Evolutionary conservation across 2,113 vertebrate species (phyloP), one percentile per base, ranked within the genome.

Genomic region (Scortum barcoo): DNA sequence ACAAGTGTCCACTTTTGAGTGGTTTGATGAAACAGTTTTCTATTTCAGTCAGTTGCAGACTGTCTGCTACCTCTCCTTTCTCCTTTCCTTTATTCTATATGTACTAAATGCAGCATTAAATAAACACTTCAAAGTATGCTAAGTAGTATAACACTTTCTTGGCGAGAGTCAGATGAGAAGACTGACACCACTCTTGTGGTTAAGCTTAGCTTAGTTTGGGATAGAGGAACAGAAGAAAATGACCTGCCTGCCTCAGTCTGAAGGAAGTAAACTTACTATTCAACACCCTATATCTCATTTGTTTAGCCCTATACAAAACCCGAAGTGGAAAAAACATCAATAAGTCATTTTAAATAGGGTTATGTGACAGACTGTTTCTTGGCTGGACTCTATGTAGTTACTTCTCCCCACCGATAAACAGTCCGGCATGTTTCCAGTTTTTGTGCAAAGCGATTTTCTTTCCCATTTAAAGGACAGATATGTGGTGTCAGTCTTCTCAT

Each of bases 1-100:
- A 82, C 81, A 91, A 77, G 70, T 89, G 89, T 83, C 72, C 85
- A 65, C 65, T 75, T 88, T 76, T 70, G 36, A 72, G 63, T 57
- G 22, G 68, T 84, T 56, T 87, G 63, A 83, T 51, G 74, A 62
- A 78, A 10, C 42, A 7, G 4, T 58, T 77, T 86, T 67, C 69
- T n/a, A 80, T 77, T 69, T 76, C 62, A 73, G 38, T 70, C 69
- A 78, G 50, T 61, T 46, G 61, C 51, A 70, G 51, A 28, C 80
- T 69, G 61, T 78, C 54, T 66, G 40, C 20, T 33, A 6, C 68
- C 6, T 70, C 38, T 68, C 48, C 42, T 62, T 57, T 38, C 58
- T 50, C 20, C n/a, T 79, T 51, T 28, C 48, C n/a, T 84, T 75
- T 60, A 13, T 56, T 57, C 33, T 63, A 14, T 44, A 14, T 14